Evolutionary conservation across 2,888 invertebrate species (phyloP).

Genomic region (Drosophila paramelanica): DNA sequence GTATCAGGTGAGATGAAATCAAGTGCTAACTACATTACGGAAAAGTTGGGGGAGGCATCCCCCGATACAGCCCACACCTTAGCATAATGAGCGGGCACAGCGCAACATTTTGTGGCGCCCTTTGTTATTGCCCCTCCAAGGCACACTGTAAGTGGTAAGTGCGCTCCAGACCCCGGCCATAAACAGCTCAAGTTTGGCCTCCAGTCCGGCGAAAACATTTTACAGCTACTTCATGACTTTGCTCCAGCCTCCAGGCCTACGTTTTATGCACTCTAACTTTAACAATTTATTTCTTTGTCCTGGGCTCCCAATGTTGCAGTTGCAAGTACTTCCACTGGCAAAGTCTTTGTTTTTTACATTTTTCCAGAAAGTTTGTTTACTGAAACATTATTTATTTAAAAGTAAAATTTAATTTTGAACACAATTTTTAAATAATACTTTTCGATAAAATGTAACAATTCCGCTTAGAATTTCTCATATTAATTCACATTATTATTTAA

Average conservation of each 20-base stretch:
- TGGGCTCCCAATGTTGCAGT: conserved; percentile 17
- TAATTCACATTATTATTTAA: too few species aligned
- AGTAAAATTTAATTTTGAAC: not conserved
- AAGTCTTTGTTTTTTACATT: too few species aligned
- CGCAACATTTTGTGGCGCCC: conserved; percentile 44
- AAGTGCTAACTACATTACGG: conserved; percentile 74
- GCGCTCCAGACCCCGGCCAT: conserved; percentile 54
- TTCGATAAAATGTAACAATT: too few species aligned
- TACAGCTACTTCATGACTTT: conserved; percentile 14
- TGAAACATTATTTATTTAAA: too few species aligned
- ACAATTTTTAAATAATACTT: too few species aligned
- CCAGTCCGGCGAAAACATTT: conserved; percentile 25
- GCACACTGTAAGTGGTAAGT: conserved; percentile 63
- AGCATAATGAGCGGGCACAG: conserved; percentile 39
- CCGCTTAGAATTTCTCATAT: too few species aligned
- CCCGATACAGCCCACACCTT: not conserved
- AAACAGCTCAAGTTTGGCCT: conserved; percentile 53
- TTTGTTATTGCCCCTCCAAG: conserved; percentile 41
- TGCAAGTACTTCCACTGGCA: conserved; percentile 1
- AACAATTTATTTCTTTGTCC: not conserved
- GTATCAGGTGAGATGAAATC: conserved; percentile 49
- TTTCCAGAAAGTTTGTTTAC: not conserved
- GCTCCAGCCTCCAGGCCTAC: conserved; percentile 7
- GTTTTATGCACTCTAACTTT: conserved; percentile 21
- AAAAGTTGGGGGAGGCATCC: conserved; percentile 15